Base-by-base conservation (phyloP, 2,113 vertebrate genomes). In the Pelvicachromis taeniatus region DNA sequence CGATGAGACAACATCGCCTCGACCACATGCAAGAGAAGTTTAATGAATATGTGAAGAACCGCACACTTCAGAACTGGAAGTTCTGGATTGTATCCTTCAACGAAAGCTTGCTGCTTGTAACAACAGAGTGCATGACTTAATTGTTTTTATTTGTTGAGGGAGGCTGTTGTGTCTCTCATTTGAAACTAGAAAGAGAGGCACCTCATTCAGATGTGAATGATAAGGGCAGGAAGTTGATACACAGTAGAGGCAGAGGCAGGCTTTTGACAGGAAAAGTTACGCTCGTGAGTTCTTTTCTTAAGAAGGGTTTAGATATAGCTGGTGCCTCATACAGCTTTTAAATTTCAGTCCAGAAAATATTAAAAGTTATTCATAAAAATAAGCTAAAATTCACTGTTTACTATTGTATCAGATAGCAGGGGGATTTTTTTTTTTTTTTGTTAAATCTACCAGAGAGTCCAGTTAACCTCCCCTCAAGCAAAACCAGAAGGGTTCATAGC, bases 51-150 rank as follows among this genome's bases (percentile, higher is more conserved):
- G 97, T 99, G 70, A 97, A 95, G 84, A 97, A 58, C 90, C 96
- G 97, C 88, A 98, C 97, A 14, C 95, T 97, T 73, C 97, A 99
- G 92, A 97, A 99, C 93, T 99, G 98, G 99, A 99, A 98, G 95
- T 99, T 99, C 95, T 99, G 99, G 99, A 97, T 99, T 58, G 99
- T 99, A 99, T 99, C 99, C 96, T 99, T 96, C 17, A 23, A 14
- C 31, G 17, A 78, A 53, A 65, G 1, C 17, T 75, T 31, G 6
- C 23, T 48, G 40, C 65, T 70, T 70, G 65, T 45, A 48, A 73
- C 16, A 73, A 11, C 40, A 1, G 7, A 58, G 21, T 14, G 14
- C 1, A 4, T 48, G 26, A 52, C 52, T 17, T 31, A 52, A 13
- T 19, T 3, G 29, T 48, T 38, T 11, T 10, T 58, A 19, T 16